Base-by-base conservation (phyloP, 2,113 vertebrate species). In the Formicarius rufipectus region DNA sequence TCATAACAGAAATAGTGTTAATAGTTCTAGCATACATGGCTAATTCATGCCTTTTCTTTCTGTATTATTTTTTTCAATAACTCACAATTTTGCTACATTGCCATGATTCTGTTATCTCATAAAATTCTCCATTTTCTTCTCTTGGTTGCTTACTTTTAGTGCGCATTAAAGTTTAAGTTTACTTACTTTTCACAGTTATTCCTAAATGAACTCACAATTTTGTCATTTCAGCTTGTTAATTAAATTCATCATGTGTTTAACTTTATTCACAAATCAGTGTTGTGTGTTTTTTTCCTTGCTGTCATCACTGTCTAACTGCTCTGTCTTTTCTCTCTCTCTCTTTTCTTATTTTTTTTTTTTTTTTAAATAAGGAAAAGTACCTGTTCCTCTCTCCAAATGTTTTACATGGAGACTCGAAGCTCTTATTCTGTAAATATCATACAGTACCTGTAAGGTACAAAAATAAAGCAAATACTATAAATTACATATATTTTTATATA, bases 251-350 rank as follows among this genome's bases (percentile, higher is more conserved):
- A 7, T 31, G 4, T 62, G 47, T 39, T 12, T 47, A 35, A 40
- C 3, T 81, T 68, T 75, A 31, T 74, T 63, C 20, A 66, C 9
- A 82, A 60, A 28, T 44, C 6, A 47, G 3, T 37, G 2, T 9
- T 33, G 8, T 1, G 15, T 14, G 11, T 5, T 12, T 12, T 27
- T 40, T 71, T 56, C 9, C 8, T 49, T 73, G 9, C 3, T 52
- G 11, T 68, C 15, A 33, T 79, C 35, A 40, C 14, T 28, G 11
- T 31, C 22, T 76, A 83, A 13, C 7, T 31, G 7, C 33, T 89
- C 9, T 60, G 3, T 17, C 4, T 58, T 62, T 84, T 60, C 6
- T 56, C 1, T 14, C 0, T 9, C 1, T 35, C n/a, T n/a, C n/a
- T n/a, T n/a, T n/a, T n/a, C n/a, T n/a, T n/a, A 19, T 45, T 12